phyloP scores from a whole-genome alignment of 2,888 invertebrate species.

The Stictocephala bisonia region DNA sequence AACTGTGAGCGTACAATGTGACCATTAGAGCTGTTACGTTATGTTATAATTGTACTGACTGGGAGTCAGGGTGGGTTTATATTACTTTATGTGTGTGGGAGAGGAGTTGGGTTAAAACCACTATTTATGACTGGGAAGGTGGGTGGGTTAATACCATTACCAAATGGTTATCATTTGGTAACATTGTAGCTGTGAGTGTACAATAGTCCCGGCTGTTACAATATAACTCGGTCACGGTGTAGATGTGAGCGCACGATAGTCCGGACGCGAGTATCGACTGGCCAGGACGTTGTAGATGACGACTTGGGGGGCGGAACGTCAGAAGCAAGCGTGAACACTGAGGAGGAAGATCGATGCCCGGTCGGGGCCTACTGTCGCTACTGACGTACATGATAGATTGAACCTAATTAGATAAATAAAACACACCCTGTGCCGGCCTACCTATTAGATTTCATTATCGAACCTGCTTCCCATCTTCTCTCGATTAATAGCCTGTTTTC shows the following conservation, averaged over 20 bases:
- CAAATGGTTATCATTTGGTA: no score
- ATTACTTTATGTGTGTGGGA: no score
- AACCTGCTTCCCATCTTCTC: not conserved
- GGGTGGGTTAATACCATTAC: no score
- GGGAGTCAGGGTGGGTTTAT: no score
- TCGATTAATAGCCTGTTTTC: conserved; percentile 17
- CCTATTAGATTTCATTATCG: conserved; percentile 38
- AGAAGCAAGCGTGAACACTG: conserved; percentile 32
- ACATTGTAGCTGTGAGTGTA: no score
- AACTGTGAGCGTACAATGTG: no score
- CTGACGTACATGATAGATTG: conserved; percentile 51
- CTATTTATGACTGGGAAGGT: no score
- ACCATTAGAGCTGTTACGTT: no score
- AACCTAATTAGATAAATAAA: conserved; percentile 51
- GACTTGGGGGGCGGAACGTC: conserved; percentile 34
- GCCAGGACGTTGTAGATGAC: conserved; percentile 27
- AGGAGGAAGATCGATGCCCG: conserved; percentile 43
- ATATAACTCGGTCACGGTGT: not conserved
- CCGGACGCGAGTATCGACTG: conserved; percentile 17
- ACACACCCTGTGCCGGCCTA: conserved; percentile 26
- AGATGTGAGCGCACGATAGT: not conserved
- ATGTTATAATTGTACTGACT: no score
- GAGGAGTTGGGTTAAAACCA: no score
- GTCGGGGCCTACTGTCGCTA: conserved; percentile 46
- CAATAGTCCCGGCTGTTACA: not conserved